Percentiles rank a stretch among this genome's conserved stretches.
These are phyloP conservation scores for Dugesia japonica DNA, from an alignment of 2,888 invertebrate species.

Conservation along the genomic window DNA sequence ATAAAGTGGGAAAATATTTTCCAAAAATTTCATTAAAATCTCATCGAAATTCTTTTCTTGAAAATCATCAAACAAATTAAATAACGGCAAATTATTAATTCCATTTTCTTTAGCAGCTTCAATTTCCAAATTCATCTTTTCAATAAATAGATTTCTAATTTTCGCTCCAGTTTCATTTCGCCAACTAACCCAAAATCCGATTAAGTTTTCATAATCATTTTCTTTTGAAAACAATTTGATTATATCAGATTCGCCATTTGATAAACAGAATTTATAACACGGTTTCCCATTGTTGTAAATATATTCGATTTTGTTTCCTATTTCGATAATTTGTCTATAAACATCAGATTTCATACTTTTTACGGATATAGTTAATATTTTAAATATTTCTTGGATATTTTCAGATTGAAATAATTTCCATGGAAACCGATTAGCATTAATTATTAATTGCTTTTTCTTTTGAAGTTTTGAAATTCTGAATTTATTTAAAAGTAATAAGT, in stretches of 20 bases:
- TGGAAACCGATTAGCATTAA: no score
- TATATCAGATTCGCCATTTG: background rate
- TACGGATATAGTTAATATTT: no score
- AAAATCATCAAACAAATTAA: conserved; percentile 27
- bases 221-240: conserved; percentile 35
- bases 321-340: no score
- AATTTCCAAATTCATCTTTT: conserved; percentile 26
- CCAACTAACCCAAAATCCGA: conserved; percentile 37
- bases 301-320: background rate
- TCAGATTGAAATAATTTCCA: no score
- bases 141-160: conserved; percentile 35
- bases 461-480: no score
- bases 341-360: no score
- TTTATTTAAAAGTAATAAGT: background rate
- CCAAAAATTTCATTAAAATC: conserved; percentile 39
- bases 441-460: no score
- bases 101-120: conserved; percentile 16
- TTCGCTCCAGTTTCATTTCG: conserved; percentile 36
- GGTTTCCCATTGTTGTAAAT: conserved; percentile 17
- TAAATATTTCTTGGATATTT: no score
- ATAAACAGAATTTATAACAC: background rate
- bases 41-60: conserved; percentile 38
- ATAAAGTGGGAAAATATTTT: conserved; percentile 42
- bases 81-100: background rate
- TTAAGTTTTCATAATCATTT: conserved; percentile 36